Conservation (phyloP, 2,797 vertebrate genomes). For the Lacerta bilineata region DNA sequence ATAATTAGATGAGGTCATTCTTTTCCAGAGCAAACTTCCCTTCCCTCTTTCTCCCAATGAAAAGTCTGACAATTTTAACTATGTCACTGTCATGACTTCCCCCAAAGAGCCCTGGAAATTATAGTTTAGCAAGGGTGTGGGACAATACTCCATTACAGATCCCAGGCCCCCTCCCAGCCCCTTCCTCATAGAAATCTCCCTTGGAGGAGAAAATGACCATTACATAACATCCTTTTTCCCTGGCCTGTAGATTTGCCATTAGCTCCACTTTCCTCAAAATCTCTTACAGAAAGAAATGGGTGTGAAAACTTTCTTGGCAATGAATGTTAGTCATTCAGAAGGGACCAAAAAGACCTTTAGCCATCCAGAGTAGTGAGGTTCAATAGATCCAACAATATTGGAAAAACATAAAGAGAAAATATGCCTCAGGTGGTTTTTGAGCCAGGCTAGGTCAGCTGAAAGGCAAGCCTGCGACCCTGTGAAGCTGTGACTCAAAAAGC, state of each 20-base stretch:
- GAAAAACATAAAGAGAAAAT: not conserved
- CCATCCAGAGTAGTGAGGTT: not conserved
- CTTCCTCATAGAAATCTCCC: not conserved
- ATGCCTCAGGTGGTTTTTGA: not conserved
- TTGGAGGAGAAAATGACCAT: not conserved
- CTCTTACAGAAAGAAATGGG: not conserved
- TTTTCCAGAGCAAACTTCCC: not conserved
- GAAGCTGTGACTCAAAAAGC: constrained; percentile 24
- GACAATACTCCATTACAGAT: not conserved
- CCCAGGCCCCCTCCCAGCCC: too few species aligned
- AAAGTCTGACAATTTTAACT: not conserved
- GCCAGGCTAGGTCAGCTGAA: not conserved
- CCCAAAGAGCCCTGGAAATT: not conserved
- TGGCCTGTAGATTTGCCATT: not conserved
- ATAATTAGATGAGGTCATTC: not conserved
- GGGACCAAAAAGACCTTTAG: not conserved
- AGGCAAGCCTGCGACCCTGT: not conserved
- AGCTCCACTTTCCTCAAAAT: not conserved
- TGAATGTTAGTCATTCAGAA: not conserved
- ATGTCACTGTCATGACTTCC: not conserved
- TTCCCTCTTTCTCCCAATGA: not conserved
- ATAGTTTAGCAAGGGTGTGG: not conserved
- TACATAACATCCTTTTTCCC: not conserved
- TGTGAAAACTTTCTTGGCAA: not conserved
- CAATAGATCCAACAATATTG: too few species aligned